These are phyloP conservation scores for Hippolais icterina DNA, from an alignment of 2,113 vertebrate species.

Conservation along the genomic window DNA sequence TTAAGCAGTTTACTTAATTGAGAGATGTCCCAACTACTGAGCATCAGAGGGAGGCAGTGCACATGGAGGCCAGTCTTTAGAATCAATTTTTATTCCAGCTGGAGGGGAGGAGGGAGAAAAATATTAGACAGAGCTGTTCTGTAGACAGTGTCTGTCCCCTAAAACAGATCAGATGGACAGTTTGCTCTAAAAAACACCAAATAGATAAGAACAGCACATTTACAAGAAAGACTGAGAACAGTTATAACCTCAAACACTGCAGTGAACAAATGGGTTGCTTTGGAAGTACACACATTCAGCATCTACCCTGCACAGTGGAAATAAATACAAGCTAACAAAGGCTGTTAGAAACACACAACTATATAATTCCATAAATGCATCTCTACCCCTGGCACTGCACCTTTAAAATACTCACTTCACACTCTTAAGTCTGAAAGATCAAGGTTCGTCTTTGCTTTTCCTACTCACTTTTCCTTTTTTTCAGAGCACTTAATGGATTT, in stretches of 20 bases:
- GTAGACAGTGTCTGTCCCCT: background rate
- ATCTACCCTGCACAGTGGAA: background rate
- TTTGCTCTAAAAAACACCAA: background rate
- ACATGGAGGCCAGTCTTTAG: background rate
- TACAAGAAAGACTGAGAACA: background rate
- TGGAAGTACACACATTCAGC: background rate
- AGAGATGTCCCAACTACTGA: background rate
- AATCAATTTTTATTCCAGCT: background rate
- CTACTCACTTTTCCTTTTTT: background rate
- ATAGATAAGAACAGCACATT: background rate
- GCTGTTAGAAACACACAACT: background rate
- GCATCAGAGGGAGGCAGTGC: background rate
- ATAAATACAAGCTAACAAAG: background rate
- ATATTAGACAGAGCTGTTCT: background rate
- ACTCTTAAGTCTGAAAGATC: background rate
- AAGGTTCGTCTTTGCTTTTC: background rate
- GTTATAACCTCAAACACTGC: background rate
- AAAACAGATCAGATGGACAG: background rate
- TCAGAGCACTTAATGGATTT: background rate
- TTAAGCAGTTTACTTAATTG: background rate
- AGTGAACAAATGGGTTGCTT: background rate
- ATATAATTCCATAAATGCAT: background rate
- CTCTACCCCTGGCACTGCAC: background rate
- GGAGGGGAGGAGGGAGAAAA: background rate
- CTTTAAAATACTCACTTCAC: background rate